These are phyloP conservation scores for Emydoidea blandingii DNA, from an alignment of 2,797 vertebrate genomes.

Conservation along the genomic window DNA sequence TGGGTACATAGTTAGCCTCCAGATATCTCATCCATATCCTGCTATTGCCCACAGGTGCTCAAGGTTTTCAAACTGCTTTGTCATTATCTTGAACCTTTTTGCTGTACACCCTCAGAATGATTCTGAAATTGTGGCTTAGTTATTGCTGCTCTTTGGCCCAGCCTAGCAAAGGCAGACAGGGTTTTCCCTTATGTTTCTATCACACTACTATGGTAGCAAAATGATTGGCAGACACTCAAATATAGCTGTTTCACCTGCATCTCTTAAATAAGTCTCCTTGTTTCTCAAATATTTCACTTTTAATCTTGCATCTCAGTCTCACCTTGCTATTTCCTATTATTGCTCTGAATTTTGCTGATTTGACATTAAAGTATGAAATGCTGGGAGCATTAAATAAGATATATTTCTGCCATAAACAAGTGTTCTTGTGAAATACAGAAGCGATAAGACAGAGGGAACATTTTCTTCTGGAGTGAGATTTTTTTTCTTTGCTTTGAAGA, in stretches of 20 bases:
- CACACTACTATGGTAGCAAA: background rate
- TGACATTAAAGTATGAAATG: background rate
- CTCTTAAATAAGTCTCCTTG: background rate
- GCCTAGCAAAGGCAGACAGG: background rate
- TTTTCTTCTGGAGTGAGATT: background rate
- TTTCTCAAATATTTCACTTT: background rate
- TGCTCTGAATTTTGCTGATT: background rate
- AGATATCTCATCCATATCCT: background rate
- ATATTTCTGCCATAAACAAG: conserved; percentile 11
- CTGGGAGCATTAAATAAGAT: background rate
- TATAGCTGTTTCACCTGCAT: background rate
- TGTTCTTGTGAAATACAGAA: background rate
- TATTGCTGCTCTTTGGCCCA: background rate
- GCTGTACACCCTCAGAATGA: background rate
- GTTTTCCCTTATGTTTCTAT: background rate
- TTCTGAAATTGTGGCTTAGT: background rate
- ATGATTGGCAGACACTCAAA: background rate
- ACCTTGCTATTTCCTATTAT: background rate
- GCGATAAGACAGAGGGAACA: background rate
- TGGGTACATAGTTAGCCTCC: background rate
- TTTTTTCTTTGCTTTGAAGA: conserved; percentile 11
- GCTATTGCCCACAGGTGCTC: background rate
- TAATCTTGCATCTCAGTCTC: background rate
- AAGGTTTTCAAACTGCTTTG: background rate
- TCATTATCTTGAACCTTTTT: background rate